These are phyloP conservation scores for Clanis bilineata DNA, from an alignment of 2,888 invertebrate species.

Conservation along the genomic window DNA sequence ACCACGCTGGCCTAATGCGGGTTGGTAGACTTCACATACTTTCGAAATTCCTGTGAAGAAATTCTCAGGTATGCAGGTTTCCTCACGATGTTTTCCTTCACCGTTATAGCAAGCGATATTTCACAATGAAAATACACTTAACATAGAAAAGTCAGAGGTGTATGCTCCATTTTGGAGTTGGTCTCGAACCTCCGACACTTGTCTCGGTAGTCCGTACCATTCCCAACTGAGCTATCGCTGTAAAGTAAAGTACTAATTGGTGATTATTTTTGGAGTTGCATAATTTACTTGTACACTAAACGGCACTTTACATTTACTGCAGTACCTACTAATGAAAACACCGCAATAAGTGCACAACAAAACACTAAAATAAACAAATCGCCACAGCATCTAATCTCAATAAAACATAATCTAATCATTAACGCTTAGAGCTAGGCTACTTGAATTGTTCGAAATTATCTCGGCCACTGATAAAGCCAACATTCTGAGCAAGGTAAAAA, in stretches of 20 bases:
- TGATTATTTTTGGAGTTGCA: background rate
- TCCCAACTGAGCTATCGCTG: too few species aligned
- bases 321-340: background rate
- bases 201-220: too few species aligned
- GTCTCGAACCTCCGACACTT: too few species aligned
- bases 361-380: constrained; percentile 10
- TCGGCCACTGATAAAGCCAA: constrained; percentile 3
- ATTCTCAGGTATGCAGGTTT: too few species aligned
- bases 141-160: too few species aligned
- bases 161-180: too few species aligned
- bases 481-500: constrained; percentile 14
- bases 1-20: too few species aligned
- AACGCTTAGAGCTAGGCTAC: constrained; percentile 1
- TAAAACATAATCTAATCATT: constrained; percentile 14
- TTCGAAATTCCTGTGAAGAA: too few species aligned
- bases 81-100: too few species aligned
- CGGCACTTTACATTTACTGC: background rate
- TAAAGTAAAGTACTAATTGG: background rate
- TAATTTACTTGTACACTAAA: background rate
- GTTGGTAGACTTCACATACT: too few species aligned
- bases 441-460: constrained; percentile 11
- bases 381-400: constrained; percentile 3
- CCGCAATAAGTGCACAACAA: background rate
- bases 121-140: too few species aligned
- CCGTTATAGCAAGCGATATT: too few species aligned